Evolutionary conservation across 2,797 vertebrate genomes (phyloP).

Genomic region (Tragelaphus eurycerus): DNA sequence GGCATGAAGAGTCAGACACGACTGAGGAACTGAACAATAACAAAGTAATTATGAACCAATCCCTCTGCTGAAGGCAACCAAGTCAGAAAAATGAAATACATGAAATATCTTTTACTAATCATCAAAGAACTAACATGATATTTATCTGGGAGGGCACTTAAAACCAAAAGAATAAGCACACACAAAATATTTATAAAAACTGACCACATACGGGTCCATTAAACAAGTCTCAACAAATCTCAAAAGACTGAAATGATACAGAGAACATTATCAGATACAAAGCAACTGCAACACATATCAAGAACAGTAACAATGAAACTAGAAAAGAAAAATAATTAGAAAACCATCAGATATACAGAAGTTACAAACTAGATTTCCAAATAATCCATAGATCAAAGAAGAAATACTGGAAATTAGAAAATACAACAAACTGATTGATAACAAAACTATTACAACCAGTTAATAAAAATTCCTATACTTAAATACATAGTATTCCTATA

Average conservation of each 20-base stretch:
- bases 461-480: neutral
- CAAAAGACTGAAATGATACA: neutral
- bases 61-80: neutral
- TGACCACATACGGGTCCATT: neutral
- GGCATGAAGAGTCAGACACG: neutral
- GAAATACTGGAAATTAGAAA: neutral
- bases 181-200: neutral
- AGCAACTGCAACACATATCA: neutral
- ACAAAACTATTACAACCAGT: neutral
- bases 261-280: neutral
- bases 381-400: neutral
- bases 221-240: neutral
- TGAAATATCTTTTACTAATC: neutral
- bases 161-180: neutral
- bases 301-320: neutral
- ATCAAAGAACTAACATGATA: neutral
- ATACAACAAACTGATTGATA: neutral
- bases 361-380: neutral
- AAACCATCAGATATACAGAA: neutral
- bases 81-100: neutral
- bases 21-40: neutral
- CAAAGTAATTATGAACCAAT: constrained; percentile 11
- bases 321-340: neutral
- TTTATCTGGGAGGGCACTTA: neutral
- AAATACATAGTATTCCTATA: neutral